Conservation (phyloP, 2,888 invertebrate genomes). For the Adineta ricciae region DNA sequence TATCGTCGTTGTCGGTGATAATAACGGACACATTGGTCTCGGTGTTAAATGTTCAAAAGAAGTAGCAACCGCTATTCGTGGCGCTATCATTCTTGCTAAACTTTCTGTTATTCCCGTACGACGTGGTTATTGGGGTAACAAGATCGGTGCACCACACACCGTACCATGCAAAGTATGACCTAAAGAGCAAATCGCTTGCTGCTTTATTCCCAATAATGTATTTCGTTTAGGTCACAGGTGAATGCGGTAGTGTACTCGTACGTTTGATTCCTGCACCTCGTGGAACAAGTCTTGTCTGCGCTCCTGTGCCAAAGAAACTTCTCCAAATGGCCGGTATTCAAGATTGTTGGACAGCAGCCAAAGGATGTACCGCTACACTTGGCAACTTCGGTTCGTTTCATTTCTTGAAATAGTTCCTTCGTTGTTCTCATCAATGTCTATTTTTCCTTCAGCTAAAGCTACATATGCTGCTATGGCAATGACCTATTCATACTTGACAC, state of each 20-base stretch:
- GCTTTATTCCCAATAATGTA: too few relatives aligned
- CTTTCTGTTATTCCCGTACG: conserved; percentile 93
- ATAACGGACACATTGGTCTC: conserved; percentile 93
- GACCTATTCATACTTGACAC: conserved; percentile 95
- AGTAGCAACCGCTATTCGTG: conserved; percentile 97
- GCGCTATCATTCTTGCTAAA: conserved; percentile 95
- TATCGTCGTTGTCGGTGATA: conserved; percentile 82
- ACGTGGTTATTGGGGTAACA: conserved; percentile 99
- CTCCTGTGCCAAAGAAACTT: conserved; percentile 95
- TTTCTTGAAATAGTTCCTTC: not conserved
- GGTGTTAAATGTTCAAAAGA: conserved; percentile 99
- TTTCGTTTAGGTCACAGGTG: conserved; percentile 62
- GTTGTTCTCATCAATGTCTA: not conserved
- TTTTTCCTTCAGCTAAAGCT: conserved; percentile 66
- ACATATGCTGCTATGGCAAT: conserved; percentile 96
- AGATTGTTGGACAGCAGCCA: conserved; percentile 95
- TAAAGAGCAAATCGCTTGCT: too few relatives aligned
- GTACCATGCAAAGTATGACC: conserved; percentile 77
- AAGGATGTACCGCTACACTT: conserved; percentile 91
- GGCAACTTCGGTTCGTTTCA: conserved; percentile 70
- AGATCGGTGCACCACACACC: conserved; percentile 98
- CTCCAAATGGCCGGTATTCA: conserved; percentile 98
- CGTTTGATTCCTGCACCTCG: conserved; percentile 95
- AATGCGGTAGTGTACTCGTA: conserved; percentile 95
- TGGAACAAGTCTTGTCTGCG: conserved; percentile 98